A percentile compares a stretch with the other conserved stretches of the same genome.
Evolutionary conservation across 2,113 vertebrate genomes (phyloP).

Genomic region (Dasypus novemcinctus): DNA sequence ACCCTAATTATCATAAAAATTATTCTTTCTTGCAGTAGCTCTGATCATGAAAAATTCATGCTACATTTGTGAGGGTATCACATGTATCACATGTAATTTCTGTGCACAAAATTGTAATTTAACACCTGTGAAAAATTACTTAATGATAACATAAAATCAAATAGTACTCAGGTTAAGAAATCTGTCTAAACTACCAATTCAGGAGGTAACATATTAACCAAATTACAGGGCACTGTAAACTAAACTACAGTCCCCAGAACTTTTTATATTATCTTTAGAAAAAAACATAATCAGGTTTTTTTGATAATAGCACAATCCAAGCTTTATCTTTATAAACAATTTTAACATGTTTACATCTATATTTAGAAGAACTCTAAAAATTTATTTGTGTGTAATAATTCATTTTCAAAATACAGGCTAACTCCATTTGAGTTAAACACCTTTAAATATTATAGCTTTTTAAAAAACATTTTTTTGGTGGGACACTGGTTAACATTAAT

Average conservation of each 20-base stretch:
- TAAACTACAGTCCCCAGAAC: not conserved
- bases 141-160: slow-evolving; percentile 59
- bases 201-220: not conserved
- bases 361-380: slow-evolving; percentile 8
- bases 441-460: not conserved
- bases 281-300: slow-evolving; percentile 17
- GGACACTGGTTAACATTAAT: not conserved
- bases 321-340: not conserved
- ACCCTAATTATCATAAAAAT: slow-evolving; percentile 74
- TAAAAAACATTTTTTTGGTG: not conserved
- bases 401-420: not conserved
- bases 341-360: not conserved
- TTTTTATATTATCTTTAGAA: not conserved
- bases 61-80: slow-evolving; percentile 51
- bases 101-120: slow-evolving; percentile 64
- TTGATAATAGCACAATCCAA: not conserved
- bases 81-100: slow-evolving; percentile 34
- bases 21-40: slow-evolving; percentile 72
- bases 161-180: slow-evolving; percentile 31
- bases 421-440: not conserved
- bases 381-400: not conserved
- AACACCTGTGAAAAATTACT: slow-evolving; percentile 65
- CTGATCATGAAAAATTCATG: slow-evolving; percentile 70
- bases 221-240: not conserved
- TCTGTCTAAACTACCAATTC: not conserved